Conservation (phyloP, 2,888 invertebrate genomes). For the Tetragonula carbonaria region DNA sequence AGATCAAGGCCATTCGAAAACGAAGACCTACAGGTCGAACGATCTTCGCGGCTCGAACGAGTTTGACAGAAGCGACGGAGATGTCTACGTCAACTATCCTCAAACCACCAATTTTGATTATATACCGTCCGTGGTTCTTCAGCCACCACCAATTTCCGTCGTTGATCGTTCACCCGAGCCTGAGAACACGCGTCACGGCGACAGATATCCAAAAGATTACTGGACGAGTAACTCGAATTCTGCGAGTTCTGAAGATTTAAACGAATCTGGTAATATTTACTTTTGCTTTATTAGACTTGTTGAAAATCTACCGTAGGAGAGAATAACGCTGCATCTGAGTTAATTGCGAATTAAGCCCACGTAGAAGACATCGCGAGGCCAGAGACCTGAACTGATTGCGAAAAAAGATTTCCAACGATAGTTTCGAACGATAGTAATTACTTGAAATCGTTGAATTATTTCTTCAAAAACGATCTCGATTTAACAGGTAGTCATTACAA, state of each 20-base stretch:
- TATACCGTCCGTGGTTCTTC: slow-evolving; percentile 11
- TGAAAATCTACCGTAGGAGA: neutral
- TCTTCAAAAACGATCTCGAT: neutral
- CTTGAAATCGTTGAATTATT: neutral
- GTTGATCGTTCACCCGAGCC: neutral
- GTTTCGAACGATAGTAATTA: neutral
- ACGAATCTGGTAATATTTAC: slow-evolving; percentile 34
- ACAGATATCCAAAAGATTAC: slow-evolving; percentile 11
- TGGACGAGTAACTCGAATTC: neutral
- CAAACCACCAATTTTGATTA: slow-evolving; percentile 16
- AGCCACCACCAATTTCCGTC: slow-evolving; percentile 10
- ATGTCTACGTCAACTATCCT: slow-evolving; percentile 32
- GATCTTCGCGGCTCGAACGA: slow-evolving; percentile 1
- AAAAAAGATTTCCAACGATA: too few relatives aligned
- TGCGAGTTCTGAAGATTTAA: slow-evolving; percentile 6
- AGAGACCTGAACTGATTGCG: too few relatives aligned
- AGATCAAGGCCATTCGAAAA: slow-evolving; percentile 76
- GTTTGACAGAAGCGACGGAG: slow-evolving; percentile 4
- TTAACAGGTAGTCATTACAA: slow-evolving; percentile 26
- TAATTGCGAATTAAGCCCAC: neutral
- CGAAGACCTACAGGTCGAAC: slow-evolving; percentile 58
- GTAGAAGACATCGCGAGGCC: too few relatives aligned
- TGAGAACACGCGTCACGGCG: neutral
- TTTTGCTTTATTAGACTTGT: neutral
- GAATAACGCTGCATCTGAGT: neutral